Evolutionary conservation across 1,140 invertebrate genomes (phyloP).

Genomic region (Acyrthosiphon pisum): DNA sequence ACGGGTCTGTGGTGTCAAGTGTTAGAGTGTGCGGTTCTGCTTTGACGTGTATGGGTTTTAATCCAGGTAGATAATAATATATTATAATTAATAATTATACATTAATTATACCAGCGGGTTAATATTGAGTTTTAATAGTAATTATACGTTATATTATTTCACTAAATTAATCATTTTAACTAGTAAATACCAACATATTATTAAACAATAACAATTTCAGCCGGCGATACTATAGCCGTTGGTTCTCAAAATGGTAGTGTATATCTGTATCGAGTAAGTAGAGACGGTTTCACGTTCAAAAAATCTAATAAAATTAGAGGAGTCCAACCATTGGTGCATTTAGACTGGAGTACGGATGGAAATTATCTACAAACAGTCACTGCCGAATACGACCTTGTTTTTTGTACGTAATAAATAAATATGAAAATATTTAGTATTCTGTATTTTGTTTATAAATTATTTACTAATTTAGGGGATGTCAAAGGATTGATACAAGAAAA

Average conservation of each 20-base stretch:
- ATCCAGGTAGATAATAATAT: conserved; percentile 73
- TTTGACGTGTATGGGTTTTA: conserved; percentile 83
- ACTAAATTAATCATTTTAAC: background rate
- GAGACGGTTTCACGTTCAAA: conserved; percentile 86
- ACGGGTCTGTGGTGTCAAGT: conserved; percentile 81
- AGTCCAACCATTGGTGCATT: conserved; percentile 78
- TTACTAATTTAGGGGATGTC: conserved; percentile 76
- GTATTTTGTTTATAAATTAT: background rate
- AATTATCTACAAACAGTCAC: conserved; percentile 88
- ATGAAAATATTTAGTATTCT: background rate
- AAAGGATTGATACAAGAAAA: conserved; percentile 83
- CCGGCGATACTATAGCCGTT: conserved; percentile 87
- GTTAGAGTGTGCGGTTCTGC: conserved; percentile 85
- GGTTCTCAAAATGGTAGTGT: conserved; percentile 89
- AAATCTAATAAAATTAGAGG: conserved; percentile 86
- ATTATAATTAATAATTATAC: background rate
- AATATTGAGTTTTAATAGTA: background rate
- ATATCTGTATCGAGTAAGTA: conserved; percentile 81
- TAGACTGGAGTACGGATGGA: conserved; percentile 92
- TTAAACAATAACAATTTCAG: conserved; percentile 65
- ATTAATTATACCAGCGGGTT: background rate
- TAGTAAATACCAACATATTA: too few species aligned
- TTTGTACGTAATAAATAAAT: conserved; percentile 70
- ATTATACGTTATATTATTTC: background rate
- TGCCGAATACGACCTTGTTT: conserved; percentile 89